phyloP scores from a whole-genome alignment of 2,888 invertebrate genomes.

The Chalcosyrphus nemorum region DNA sequence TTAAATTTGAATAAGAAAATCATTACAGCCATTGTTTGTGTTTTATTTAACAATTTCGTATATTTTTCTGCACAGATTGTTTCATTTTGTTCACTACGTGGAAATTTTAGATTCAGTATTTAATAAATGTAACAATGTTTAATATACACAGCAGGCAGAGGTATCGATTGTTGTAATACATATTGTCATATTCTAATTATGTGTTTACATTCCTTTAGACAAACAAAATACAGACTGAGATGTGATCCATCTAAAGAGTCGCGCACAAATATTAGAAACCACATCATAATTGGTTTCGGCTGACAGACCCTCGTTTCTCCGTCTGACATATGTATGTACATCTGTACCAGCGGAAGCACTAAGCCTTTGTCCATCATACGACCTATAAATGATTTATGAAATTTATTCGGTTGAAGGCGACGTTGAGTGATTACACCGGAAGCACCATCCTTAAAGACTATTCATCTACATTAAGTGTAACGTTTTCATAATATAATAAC shows the following conservation, averaged over 20 bases:
- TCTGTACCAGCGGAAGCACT: no score
- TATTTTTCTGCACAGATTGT: no score
- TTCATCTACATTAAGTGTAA: no score
- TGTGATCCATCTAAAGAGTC: not conserved
- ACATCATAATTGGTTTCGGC: not conserved
- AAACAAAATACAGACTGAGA: conserved; percentile 2
- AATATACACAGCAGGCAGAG: no score
- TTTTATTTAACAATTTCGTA: no score
- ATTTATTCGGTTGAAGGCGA: not conserved
- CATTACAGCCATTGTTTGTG: no score
- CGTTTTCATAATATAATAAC: not conserved
- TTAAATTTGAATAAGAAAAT: no score
- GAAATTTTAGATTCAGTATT: no score
- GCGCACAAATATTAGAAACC: conserved; percentile 18
- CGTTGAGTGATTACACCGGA: conserved; percentile 1
- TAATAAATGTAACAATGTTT: no score
- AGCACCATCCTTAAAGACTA: not conserved
- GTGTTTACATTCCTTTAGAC: not conserved
- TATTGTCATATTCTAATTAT: not conserved
- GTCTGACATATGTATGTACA: not conserved
- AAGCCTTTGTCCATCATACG: no score
- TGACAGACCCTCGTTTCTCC: conserved; percentile 13
- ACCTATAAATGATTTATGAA: not conserved
- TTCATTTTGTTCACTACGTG: no score
- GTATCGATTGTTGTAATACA: no score